phyloP scores from a whole-genome alignment of 2,888 invertebrate genomes.

The Erannis defoliaria region DNA sequence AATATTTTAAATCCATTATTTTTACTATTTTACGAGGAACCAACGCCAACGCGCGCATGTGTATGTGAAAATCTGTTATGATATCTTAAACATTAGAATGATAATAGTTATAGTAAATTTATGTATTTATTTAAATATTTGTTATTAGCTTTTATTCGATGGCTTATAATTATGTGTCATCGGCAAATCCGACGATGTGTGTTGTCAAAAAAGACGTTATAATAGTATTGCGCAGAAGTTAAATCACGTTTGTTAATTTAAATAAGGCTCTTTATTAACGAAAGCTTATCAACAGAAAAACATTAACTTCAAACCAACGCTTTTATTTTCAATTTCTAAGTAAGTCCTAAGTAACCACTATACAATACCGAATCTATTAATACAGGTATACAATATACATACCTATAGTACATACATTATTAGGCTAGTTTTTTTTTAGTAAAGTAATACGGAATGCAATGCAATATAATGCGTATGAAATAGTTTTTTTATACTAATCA shows the following conservation, averaged over 20 bases:
- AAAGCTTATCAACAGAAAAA: background rate
- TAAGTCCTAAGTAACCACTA: constrained; percentile 14
- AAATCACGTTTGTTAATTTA: too few relatives aligned
- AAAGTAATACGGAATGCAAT: constrained; percentile 11
- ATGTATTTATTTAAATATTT: constrained; percentile 39
- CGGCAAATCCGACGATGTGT: too few relatives aligned
- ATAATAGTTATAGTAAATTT: constrained; percentile 24
- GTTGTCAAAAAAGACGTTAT: too few relatives aligned
- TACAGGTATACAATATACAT: too few relatives aligned
- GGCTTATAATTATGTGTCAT: constrained; percentile 4
- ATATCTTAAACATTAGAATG: constrained; percentile 22
- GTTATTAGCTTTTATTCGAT: constrained; percentile 16
- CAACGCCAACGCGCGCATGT: too few relatives aligned
- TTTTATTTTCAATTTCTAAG: constrained; percentile 7
- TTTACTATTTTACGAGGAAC: too few relatives aligned
- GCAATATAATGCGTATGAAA: constrained; percentile 6
- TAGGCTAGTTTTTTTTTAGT: constrained; percentile 8
- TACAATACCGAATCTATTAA: constrained; percentile 25
- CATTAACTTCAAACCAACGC: background rate
- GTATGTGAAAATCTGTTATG: constrained; percentile 16
- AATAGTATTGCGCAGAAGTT: too few relatives aligned
- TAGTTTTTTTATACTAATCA: constrained; percentile 25
- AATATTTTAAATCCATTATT: too few relatives aligned
- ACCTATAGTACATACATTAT: constrained; percentile 1
- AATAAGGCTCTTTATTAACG: background rate